Percentiles rank a stretch among this genome's conserved stretches.
phyloP scores from a whole-genome alignment of 1,140 invertebrate species.

The Procambarus virginalis region DNA sequence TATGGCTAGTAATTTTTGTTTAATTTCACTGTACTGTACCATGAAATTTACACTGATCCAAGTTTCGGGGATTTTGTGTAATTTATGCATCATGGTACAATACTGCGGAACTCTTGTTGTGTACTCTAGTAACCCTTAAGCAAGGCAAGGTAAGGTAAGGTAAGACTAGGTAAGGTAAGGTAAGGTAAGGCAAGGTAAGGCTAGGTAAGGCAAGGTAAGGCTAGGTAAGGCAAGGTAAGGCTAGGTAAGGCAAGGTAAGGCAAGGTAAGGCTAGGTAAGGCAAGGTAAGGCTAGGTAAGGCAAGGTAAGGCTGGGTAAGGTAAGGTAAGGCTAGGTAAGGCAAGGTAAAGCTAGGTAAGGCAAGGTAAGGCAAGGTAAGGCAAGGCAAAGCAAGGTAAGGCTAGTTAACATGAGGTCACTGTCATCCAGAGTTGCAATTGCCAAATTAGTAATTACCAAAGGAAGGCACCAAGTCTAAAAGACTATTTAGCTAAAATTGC shows the following conservation, averaged over 20 bases:
- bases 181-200: constrained; percentile 22
- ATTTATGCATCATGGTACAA: too few species aligned
- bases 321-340: constrained; percentile 14
- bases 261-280: constrained; percentile 9
- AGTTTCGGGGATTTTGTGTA: too few species aligned
- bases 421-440: too few species aligned
- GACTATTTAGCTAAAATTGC: too few species aligned
- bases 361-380: constrained; percentile 20
- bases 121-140: not conserved
- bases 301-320: constrained; percentile 13
- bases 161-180: constrained; percentile 2
- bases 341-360: not conserved
- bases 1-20: too few species aligned
- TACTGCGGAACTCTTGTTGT: too few species aligned
- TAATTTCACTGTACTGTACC: too few species aligned
- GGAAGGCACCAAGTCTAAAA: too few species aligned
- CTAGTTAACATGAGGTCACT: too few species aligned
- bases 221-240: constrained; percentile 8
- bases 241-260: constrained; percentile 4
- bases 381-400: not conserved
- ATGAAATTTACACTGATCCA: too few species aligned
- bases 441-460: too few species aligned
- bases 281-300: constrained; percentile 5
- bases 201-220: constrained; percentile 12
- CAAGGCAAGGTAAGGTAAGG: not conserved